Evolutionary conservation across 2,113 vertebrate species (phyloP), one percentile per base, ranked within the genome.

Genomic region (Spermophilus dauricus): DNA sequence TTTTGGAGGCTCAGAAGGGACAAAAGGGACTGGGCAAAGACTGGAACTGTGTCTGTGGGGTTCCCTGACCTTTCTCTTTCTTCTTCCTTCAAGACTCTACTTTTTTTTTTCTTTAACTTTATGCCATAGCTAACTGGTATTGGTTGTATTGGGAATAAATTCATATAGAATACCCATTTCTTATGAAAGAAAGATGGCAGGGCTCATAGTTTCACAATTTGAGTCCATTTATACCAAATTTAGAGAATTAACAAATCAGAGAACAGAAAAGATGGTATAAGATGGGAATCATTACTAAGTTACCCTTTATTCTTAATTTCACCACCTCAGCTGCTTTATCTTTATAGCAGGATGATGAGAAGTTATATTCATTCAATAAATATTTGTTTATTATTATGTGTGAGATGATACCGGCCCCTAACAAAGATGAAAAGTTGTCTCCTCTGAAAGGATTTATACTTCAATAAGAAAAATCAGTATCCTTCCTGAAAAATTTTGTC

Each of bases 221-320:
- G 12, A 92, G 92, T 69, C 4, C 14, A 84, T 77, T 94, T 73
- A 16, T 61, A 88, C 53, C 51, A 96, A 95, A 91, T 48, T 92
- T 85, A 93, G 42, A 91, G 20, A 92, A 76, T 8, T 37, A 91
- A 93, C 6, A 61, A 82, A 77, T 39, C 6, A 90, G 72, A 18
- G 10, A 77, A 72, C 51, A 80, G 13, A 91, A 81, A 92, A 87
- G 8, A 63, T 48, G 87, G 28, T 32, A 6, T 78, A 39, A 69
- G 16, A 37, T 76, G 8, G 32, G 28, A 61, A 48, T 70, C 72
- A 37, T 89, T 77, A 10, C 51, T 92, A 63, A 73, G 1, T 84
- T 86, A 67, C 24, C 84, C 28, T 94, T 82, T 24, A 24, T 26
- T 20, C 34, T 37, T 89, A 58, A 87, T 91, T 90, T 94, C 8